Evolutionary conservation across 2,888 invertebrate genomes (phyloP), one percentile per base, ranked within the genome.

Genomic region (Patella depressa): DNA sequence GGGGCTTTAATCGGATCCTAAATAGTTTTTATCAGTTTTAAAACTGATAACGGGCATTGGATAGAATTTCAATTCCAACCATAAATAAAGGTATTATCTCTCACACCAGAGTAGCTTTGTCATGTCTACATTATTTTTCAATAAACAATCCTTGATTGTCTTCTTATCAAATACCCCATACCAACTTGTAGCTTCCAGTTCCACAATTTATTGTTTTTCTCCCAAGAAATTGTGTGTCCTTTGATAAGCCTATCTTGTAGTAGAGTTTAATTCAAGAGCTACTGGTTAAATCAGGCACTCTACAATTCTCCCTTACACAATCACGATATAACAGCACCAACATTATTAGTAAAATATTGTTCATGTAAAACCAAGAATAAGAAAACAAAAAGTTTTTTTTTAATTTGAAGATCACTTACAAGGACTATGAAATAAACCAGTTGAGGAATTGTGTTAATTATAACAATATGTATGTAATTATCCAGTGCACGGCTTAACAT

Each of bases 31-130:
- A 65, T 65, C 65, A 24, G 24, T 19, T 65, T 24, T 24, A 65
- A 65, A 65, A 65, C 24, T 65, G 65, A 65, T 65, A 65, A 65
- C 19, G 14, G 19, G 65, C 19, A 65, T 65, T 65, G 65, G 24
- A n/a, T 65, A 24, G 65, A 65, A 65, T 65, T 65, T 65, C 65
- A 65, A 65, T 65, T 24, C 19, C 19, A 19, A 65, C 65, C 65
- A 65, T 65, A 65, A 65, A 65, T 65, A 65, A 65, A 65, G 65
- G 19, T 65, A 65, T 65, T 65, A 65, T 65, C 65, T 65, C 24
- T 65, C 19, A 24, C 65, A 24, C 19, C 19, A 19, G 19, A 24
- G 65, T 65, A 65, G 65, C 65, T 65, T 65, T 65, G 65, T 65
- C 65, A 65, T 24, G 65, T 65, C 65, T 19, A 65, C 24, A 65